phyloP scores from a whole-genome alignment of 2,113 vertebrate species.

The Gasterosteus aculeatus region DNA sequence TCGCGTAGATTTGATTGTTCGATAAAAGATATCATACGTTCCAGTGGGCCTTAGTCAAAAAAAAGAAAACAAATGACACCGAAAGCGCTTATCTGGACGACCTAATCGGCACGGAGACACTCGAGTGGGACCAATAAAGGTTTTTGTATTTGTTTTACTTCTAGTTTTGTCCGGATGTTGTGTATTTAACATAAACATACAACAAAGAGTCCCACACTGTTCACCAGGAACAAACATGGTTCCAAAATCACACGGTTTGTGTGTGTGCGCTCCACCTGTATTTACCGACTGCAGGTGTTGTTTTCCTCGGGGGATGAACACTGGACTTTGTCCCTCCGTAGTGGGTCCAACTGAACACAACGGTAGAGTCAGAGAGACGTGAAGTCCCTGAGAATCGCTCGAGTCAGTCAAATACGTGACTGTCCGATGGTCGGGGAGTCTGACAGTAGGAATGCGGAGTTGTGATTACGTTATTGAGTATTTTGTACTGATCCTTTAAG shows the following conservation, averaged over 20 bases:
- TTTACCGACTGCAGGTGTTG: neutral
- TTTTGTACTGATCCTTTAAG: neutral
- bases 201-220: neutral
- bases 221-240: no score
- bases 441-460: neutral
- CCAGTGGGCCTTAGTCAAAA: neutral
- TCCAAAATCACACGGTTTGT: neutral
- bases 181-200: neutral
- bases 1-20: neutral
- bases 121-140: neutral
- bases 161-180: neutral
- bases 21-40: no score
- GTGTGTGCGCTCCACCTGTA: neutral
- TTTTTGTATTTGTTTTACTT: neutral
- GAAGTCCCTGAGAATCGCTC: neutral
- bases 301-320: neutral
- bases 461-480: neutral
- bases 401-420: neutral
- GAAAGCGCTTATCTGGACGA: neutral
- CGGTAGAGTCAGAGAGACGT: neutral
- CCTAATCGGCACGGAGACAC: neutral
- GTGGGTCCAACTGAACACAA: neutral
- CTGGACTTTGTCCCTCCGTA: neutral
- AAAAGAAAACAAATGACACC: neutral
- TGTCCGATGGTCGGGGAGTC: neutral